Percentiles rank a stretch among this genome's conserved stretches.
phyloP scores from a whole-genome alignment of 2,888 invertebrate species.

The Hymenopus coronatus region DNA sequence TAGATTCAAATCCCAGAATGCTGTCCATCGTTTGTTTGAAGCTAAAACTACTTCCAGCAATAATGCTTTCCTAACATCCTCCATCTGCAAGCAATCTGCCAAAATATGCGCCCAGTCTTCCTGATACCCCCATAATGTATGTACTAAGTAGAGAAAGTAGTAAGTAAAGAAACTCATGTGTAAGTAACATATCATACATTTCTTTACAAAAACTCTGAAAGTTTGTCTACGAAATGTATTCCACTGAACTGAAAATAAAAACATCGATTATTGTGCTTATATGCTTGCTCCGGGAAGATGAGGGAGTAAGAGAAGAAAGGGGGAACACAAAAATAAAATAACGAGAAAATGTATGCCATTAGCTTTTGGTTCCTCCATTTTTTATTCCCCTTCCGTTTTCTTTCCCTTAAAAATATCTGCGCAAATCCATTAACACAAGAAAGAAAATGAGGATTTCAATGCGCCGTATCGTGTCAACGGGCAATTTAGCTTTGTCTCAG shows the following conservation, averaged over 20 bases:
- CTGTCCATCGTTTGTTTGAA: too few relatives aligned
- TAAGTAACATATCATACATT: background rate
- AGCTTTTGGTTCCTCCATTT: background rate
- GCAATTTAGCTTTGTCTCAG: slow-evolving; percentile 26
- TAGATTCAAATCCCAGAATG: too few relatives aligned
- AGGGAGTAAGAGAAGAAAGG: background rate
- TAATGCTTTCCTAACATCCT: too few relatives aligned
- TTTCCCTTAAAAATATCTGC: background rate
- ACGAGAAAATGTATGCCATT: background rate
- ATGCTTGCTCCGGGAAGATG: background rate
- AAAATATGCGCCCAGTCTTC: too few relatives aligned
- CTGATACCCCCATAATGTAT: too few relatives aligned
- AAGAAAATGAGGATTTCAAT: slow-evolving; percentile 20
- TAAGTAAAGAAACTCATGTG: too few relatives aligned
- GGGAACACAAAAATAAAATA: background rate
- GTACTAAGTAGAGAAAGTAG: too few relatives aligned
- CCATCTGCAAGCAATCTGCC: too few relatives aligned
- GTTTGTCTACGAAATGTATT: slow-evolving; percentile 3
- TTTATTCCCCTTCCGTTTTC: background rate
- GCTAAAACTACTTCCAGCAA: too few relatives aligned
- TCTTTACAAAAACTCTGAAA: too few relatives aligned
- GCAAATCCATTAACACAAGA: slow-evolving; percentile 28
- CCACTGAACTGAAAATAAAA: background rate
- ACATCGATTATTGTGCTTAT: background rate
- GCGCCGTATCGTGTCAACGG: slow-evolving; percentile 28